Percentiles rank a stretch among this genome's conserved stretches.
phyloP scores from a whole-genome alignment of 1,140 invertebrate genomes.

The Nymphalis io region DNA sequence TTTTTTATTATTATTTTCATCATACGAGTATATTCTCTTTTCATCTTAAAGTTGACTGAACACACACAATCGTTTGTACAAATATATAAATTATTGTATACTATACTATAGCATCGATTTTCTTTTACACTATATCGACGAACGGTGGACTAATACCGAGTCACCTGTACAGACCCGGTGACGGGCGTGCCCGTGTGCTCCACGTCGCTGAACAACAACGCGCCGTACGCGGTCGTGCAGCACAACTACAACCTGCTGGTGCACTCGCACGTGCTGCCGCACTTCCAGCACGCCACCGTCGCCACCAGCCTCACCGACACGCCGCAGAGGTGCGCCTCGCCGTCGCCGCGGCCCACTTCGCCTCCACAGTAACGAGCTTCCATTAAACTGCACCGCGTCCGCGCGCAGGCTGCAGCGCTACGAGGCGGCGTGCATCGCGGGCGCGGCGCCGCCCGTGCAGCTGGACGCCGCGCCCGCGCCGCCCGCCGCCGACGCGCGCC shows the following conservation, averaged over 20 bases:
- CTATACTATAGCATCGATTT: too few species aligned
- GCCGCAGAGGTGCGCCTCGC: constrained; percentile 60
- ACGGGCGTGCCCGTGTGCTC: constrained; percentile 86
- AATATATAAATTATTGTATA: neutral
- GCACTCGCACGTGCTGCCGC: constrained; percentile 88
- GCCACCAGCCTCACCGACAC: constrained; percentile 77
- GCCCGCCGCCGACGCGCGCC: constrained; percentile 55
- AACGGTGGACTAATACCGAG: too few species aligned
- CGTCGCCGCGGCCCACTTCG: neutral
- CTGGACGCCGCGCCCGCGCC: constrained; percentile 44
- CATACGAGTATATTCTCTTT: too few species aligned
- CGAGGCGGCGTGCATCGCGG: constrained; percentile 63
- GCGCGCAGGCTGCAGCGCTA: constrained; percentile 67
- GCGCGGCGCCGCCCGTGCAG: constrained; percentile 61
- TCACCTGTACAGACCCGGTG: constrained; percentile 81
- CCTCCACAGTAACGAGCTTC: too few species aligned
- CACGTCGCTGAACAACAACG: constrained; percentile 82
- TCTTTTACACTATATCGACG: neutral
- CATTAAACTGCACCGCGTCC: too few species aligned
- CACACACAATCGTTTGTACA: too few species aligned
- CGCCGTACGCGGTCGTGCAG: constrained; percentile 81
- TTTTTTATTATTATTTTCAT: too few species aligned
- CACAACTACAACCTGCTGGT: constrained; percentile 92
- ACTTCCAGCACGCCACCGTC: constrained; percentile 80
- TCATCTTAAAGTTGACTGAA: too few species aligned